Evolutionary conservation across 2,888 invertebrate genomes (phyloP).

Genomic region (Rugalucina vietnamica): DNA sequence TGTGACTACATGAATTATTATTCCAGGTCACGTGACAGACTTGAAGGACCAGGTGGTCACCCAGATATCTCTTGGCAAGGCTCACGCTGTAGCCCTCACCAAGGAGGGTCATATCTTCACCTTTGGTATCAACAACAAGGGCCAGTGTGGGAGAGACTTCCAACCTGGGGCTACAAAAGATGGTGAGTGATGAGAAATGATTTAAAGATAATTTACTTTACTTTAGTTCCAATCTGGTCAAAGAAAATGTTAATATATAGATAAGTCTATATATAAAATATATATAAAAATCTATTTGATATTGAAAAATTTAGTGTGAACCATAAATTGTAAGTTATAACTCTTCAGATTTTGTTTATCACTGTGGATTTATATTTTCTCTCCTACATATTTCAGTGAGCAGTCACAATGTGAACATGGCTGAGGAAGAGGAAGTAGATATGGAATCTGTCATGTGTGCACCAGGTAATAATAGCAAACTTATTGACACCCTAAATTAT

Average conservation of each 20-base stretch:
- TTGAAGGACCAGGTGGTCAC: conserved; percentile 90
- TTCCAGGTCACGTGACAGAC: conserved; percentile 89
- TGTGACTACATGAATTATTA: too few species aligned
- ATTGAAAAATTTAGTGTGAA: too few species aligned
- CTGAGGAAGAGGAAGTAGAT: conserved; percentile 82
- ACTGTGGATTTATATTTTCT: too few species aligned
- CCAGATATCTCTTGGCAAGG: conserved; percentile 95
- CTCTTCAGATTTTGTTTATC: too few species aligned
- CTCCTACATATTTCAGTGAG: conserved; percentile 64
- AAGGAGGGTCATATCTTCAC: conserved; percentile 96
- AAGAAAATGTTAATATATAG: too few species aligned
- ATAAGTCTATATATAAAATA: too few species aligned
- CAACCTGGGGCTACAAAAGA: conserved; percentile 84
- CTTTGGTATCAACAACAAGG: conserved; percentile 98
- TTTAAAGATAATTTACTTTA: too few species aligned
- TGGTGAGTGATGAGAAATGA: conserved; percentile 81
- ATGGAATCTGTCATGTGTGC: conserved; percentile 84
- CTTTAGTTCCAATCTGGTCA: too few species aligned
- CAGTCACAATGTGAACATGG: conserved; percentile 82
- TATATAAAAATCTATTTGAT: too few species aligned
- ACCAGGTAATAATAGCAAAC: conserved; percentile 75
- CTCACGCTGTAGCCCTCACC: conserved; percentile 95
- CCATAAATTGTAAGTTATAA: too few species aligned
- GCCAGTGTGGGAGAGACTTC: conserved; percentile 95
- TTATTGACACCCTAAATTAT: too few species aligned